phyloP scores from a whole-genome alignment of 2,888 invertebrate genomes.

The Oscheius sp. region DNA sequence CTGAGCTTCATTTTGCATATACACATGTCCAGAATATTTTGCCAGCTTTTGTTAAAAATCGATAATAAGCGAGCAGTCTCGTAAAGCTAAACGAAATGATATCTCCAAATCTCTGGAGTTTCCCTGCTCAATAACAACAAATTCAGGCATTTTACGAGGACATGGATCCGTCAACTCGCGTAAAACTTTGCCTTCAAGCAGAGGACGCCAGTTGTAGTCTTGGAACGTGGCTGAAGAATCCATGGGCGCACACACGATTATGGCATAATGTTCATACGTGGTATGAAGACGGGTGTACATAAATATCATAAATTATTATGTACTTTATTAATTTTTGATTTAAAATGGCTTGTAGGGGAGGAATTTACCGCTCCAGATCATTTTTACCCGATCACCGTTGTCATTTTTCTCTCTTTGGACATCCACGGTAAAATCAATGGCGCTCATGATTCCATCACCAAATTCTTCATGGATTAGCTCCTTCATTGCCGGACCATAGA shows the following conservation, averaged over 20 bases:
- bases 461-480: conserved; percentile 34
- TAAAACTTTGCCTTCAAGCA: conserved; percentile 15
- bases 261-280: neutral
- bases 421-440: conserved; percentile 30
- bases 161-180: neutral
- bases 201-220: conserved; percentile 20
- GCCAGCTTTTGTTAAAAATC: too few relatives aligned
- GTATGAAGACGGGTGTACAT: neutral
- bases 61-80: too few relatives aligned
- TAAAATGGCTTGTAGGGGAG: conserved; percentile 32
- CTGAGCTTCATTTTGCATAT: too few relatives aligned
- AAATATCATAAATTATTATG: neutral
- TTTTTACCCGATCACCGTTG: conserved; percentile 28
- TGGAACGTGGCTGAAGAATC: conserved; percentile 22
- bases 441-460: conserved; percentile 36
- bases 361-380: conserved; percentile 35
- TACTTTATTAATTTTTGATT: neutral
- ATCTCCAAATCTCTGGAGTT: neutral
- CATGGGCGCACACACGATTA: neutral
- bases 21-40: too few relatives aligned
- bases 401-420: conserved; percentile 9
- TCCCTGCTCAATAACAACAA: neutral
- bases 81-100: too few relatives aligned
- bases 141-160: neutral
- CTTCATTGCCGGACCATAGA: conserved; percentile 33